Conservation (phyloP, 2,797 vertebrate genomes). For the Gadopsis bispinosus region DNA sequence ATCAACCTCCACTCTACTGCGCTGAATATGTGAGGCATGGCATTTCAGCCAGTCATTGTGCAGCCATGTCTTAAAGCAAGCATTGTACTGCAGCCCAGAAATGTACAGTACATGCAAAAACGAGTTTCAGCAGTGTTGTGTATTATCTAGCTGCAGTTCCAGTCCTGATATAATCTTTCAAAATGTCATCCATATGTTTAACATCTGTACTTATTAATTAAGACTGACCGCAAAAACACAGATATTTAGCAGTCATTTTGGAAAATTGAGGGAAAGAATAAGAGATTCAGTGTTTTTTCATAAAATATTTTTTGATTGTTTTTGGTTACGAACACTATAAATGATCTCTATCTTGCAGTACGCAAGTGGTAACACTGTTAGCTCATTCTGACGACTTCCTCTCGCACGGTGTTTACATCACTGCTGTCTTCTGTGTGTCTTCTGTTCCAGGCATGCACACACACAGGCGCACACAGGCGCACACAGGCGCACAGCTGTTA, state of each 20-base stretch:
- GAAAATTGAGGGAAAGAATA: neutral
- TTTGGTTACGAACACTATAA: neutral
- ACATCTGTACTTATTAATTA: neutral
- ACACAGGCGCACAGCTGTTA: constrained; percentile 25
- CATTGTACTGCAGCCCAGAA: neutral
- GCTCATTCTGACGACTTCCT: neutral
- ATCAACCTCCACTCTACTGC: constrained; percentile 13
- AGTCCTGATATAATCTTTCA: too few species aligned
- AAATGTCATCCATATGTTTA: neutral
- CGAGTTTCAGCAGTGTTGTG: neutral
- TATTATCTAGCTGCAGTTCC: neutral
- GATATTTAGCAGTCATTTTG: neutral
- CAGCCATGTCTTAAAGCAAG: constrained; percentile 1
- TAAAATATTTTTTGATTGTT: neutral
- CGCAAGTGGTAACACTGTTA: neutral
- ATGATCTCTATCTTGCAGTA: neutral
- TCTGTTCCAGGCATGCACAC: too few species aligned
- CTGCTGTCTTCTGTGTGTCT: neutral
- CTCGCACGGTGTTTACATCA: neutral
- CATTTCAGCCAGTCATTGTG: constrained; percentile 19
- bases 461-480: neutral
- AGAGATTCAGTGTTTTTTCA: neutral
- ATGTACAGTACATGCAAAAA: neutral
- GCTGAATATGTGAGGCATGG: constrained; percentile 12
- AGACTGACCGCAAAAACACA: neutral